A percentile compares a stretch with the other conserved stretches of the same genome.
Conservation (phyloP, 2,888 invertebrate genomes). For the Tridacna crocea region DNA sequence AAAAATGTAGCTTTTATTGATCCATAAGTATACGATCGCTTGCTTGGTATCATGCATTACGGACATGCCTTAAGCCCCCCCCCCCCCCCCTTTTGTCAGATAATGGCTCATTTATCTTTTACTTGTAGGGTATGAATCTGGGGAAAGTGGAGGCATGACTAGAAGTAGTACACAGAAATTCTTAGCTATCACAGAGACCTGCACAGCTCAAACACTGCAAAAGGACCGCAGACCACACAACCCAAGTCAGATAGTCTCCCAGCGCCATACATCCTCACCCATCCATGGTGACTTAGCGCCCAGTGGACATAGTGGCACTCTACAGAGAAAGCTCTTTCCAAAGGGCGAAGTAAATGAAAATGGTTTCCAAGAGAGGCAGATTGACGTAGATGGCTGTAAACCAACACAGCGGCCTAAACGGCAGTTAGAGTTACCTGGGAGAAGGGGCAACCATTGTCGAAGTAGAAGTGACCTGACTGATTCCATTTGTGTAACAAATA, state of each 20-base stretch:
- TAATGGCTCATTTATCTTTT: too few species aligned
- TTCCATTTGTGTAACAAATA: constrained; percentile 66
- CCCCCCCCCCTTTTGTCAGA: too few species aligned
- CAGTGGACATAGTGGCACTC: constrained; percentile 30
- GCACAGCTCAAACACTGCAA: constrained; percentile 55
- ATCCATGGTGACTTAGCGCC: constrained; percentile 35
- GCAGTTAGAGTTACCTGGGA: constrained; percentile 49
- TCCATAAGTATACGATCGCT: too few species aligned
- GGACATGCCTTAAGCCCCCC: too few species aligned
- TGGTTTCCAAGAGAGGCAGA: constrained; percentile 38
- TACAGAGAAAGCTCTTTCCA: constrained; percentile 56
- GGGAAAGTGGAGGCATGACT: constrained; percentile 33
- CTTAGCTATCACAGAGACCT: constrained; percentile 37
- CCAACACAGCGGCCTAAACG: constrained; percentile 13
- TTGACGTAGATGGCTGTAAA: constrained; percentile 32
- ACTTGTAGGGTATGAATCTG: constrained; percentile 40
- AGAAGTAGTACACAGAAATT: constrained; percentile 59
- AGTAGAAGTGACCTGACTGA: constrained; percentile 77
- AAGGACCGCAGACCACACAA: neutral
- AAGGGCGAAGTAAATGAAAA: constrained; percentile 1
- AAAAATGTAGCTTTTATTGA: too few species aligned
- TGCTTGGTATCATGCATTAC: too few species aligned
- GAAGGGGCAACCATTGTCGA: constrained; percentile 44
- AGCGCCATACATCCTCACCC: constrained; percentile 38
- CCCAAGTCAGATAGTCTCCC: neutral